These are phyloP conservation scores for Rhinogobio ventralis DNA, from an alignment of 2,797 vertebrate species.

Conservation along the genomic window DNA sequence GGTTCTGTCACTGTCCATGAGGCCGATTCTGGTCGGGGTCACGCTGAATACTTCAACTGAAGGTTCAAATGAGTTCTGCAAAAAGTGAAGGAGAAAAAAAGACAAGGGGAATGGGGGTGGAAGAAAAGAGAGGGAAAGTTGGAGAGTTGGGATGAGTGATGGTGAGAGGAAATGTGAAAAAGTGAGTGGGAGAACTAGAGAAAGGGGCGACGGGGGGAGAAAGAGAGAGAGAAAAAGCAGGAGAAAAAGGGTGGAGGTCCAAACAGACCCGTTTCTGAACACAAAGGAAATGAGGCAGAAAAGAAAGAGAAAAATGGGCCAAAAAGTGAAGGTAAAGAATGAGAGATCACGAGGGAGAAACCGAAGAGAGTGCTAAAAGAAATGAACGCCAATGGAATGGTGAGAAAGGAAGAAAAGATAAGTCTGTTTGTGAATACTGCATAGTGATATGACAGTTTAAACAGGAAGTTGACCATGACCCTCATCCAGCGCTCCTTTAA, in stretches of 20 bases:
- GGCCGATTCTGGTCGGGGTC: neutral
- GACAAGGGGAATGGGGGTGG: constrained; percentile 22
- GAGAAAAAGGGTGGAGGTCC: constrained; percentile 75
- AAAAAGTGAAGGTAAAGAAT: constrained; percentile 71
- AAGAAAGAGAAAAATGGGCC: constrained; percentile 71
- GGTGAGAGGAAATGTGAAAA: constrained; percentile 36
- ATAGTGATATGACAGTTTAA: neutral
- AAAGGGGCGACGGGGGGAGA: constrained; percentile 21
- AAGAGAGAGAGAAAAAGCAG: constrained; percentile 61
- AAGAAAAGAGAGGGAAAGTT: constrained; percentile 15
- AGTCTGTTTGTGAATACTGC: neutral
- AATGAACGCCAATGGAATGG: neutral
- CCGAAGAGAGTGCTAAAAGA: constrained; percentile 66
- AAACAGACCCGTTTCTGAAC: constrained; percentile 75
- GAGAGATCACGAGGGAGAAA: constrained; percentile 67
- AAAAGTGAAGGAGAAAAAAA: constrained; percentile 46
- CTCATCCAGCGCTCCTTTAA: neutral
- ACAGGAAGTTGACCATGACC: constrained; percentile 1
- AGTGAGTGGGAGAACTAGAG: constrained; percentile 39
- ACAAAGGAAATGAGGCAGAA: constrained; percentile 79
- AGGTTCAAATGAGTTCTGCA: constrained; percentile 34
- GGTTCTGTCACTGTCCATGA: neutral
- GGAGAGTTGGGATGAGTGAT: constrained; percentile 38
- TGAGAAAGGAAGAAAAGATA: neutral
- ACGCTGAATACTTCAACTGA: constrained; percentile 10